These are phyloP conservation scores for Lepidotrigona ventralis DNA, from an alignment of 1,140 invertebrate genomes.

Conservation along the genomic window DNA sequence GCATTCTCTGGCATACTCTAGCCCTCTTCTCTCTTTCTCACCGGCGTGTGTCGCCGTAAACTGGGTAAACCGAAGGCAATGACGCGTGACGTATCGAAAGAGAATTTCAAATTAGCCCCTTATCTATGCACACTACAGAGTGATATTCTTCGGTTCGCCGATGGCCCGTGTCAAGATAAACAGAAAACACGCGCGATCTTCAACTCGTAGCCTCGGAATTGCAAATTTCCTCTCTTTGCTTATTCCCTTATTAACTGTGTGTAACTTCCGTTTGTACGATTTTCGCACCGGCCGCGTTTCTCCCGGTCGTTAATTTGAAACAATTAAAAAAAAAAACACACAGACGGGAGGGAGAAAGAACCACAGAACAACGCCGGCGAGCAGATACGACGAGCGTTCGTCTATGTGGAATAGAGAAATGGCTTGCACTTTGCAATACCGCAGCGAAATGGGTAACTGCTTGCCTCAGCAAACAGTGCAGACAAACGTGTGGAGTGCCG, in stretches of 20 bases:
- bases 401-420: neutral
- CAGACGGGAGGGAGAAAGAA: too few relatives aligned
- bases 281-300: neutral
- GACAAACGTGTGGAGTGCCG: neutral
- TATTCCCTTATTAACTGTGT: neutral
- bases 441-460: neutral
- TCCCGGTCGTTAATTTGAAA: neutral
- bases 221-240: neutral
- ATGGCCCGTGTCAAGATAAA: neutral
- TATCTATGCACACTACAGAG: neutral
- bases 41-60: slow-evolving; percentile 24
- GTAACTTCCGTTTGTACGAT: neutral
- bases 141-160: slow-evolving; percentile 12
- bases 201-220: neutral
- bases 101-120: slow-evolving; percentile 31
- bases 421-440: neutral
- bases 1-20: too few relatives aligned
- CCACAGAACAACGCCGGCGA: too few relatives aligned
- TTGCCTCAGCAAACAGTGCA: neutral
- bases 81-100: slow-evolving; percentile 22
- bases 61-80: slow-evolving; percentile 21
- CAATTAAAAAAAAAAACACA: neutral
- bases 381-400: neutral
- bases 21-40: too few relatives aligned
- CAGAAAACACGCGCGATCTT: neutral